phyloP scores from a whole-genome alignment of 1,140 invertebrate genomes.

The Drosophila saltans region DNA sequence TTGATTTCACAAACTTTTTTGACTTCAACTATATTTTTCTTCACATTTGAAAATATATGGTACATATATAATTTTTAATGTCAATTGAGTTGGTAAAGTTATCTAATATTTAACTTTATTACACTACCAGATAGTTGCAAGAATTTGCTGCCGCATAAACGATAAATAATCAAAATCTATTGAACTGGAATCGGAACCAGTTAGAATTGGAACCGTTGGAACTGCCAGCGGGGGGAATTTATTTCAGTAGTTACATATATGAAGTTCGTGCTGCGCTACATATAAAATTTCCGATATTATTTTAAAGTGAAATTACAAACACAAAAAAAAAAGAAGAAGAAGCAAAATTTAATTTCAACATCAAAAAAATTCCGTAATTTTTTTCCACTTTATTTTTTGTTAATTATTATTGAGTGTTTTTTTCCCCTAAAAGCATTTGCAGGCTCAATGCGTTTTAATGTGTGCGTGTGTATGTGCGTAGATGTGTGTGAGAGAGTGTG shows the following conservation, averaged over 20 bases:
- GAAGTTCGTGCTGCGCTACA: constrained; percentile 11
- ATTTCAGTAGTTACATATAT: constrained; percentile 1
- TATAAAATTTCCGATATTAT: constrained; percentile 11
- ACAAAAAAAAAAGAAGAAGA: constrained; percentile 4
- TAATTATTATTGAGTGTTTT: background rate
- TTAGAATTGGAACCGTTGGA: background rate
- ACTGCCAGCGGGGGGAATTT: background rate
- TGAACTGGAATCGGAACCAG: constrained; percentile 12
- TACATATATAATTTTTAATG: too few relatives aligned
- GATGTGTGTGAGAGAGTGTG: constrained; percentile 9
- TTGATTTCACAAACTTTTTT: too few relatives aligned
- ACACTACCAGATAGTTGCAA: too few relatives aligned
- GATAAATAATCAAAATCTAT: background rate
- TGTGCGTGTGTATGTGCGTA: constrained; percentile 13
- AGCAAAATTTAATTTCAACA: background rate
- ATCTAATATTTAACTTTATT: too few relatives aligned
- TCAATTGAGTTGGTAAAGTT: too few relatives aligned
- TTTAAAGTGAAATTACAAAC: constrained; percentile 2
- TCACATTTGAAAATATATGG: too few relatives aligned
- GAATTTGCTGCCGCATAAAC: constrained; percentile 8
- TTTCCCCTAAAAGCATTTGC: constrained; percentile 8
- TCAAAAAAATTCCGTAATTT: constrained; percentile 7
- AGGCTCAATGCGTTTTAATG: constrained; percentile 10
- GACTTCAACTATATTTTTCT: too few relatives aligned
- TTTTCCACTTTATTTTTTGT: constrained; percentile 9